These are phyloP conservation scores for Nebria brevicollis DNA, from an alignment of 2,888 invertebrate genomes.

Conservation along the genomic window DNA sequence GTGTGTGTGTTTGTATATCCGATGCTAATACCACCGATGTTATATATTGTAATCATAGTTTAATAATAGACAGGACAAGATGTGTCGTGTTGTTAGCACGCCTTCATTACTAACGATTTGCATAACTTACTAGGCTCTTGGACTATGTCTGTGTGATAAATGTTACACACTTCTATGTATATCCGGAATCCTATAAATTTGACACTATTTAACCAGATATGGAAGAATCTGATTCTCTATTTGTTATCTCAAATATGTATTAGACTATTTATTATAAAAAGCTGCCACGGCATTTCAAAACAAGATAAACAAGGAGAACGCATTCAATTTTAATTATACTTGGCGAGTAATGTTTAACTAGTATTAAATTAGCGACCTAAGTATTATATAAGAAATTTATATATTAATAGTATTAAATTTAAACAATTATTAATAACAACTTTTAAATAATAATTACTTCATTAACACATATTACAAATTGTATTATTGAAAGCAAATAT, in stretches of 20 bases:
- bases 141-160: constrained; percentile 31
- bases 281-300: no score
- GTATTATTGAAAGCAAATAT: neutral
- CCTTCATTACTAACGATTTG: constrained; percentile 46
- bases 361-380: no score
- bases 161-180: constrained; percentile 4
- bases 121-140: constrained; percentile 36
- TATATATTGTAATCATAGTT: constrained; percentile 45
- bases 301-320: no score
- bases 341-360: no score
- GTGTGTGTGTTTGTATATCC: neutral
- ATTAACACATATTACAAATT: neutral
- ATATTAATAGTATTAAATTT: neutral
- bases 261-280: no score
- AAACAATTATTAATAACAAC: neutral
- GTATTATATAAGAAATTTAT: no score
- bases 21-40: constrained; percentile 39
- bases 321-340: no score
- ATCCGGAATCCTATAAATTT: neutral
- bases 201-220: neutral
- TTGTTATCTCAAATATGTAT: neutral
- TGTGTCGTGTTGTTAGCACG: constrained; percentile 44
- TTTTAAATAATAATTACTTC: neutral
- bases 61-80: constrained; percentile 42
- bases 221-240: neutral